Base-by-base conservation (phyloP, 2,888 invertebrate species). In the Acanthosepion esculentum region DNA sequence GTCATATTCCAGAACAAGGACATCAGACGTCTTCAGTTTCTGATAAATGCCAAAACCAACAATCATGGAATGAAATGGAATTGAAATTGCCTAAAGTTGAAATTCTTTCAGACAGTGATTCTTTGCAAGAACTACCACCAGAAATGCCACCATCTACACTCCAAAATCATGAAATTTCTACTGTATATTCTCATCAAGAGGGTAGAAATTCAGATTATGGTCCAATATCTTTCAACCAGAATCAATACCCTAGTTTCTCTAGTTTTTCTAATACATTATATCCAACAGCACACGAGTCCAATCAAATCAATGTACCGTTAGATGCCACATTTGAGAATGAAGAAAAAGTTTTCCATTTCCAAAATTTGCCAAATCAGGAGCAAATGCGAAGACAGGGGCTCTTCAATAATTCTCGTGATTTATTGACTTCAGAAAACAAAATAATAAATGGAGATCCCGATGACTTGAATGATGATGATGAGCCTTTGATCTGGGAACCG, bases 401-500 rank as follows among this genome's bases (percentile, higher is more conserved):
- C 12, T 78, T n/a, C 15, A n/a, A n/a, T n/a, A 78, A 78, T n/a
- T n/a, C 78, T 33, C 78, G 33, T 78, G 15, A 78, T 15, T 33
- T 78, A 10, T 78, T 78, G n/a, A 78, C n/a, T n/a, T n/a, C 78
- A 15, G 78, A n/a, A 78, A 78, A 78, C 78, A 78, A 33, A 18
- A n/a, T 10, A 15, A n/a, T 78, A n/a, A 78, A 78, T n/a, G n/a
- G 4, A 78, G n/a, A n/a, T 15, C 18, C 78, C 12, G 78, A 78
- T 23, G n/a, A 78, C 10, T 78, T 78, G n/a, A n/a, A n/a, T n/a
- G n/a, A n/a, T 33, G n/a, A n/a, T 33, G 78, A 78, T n/a, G 78
- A 78, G 78, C 78, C 78, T 33, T 78, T 78, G 78, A 78, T 78
- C 78, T 78, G 78, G 78, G 78, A 78, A 78, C 78, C 78, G 33